These are phyloP conservation scores for Rhinoraja longicauda DNA, from an alignment of 2,797 vertebrate genomes.

Conservation along the genomic window DNA sequence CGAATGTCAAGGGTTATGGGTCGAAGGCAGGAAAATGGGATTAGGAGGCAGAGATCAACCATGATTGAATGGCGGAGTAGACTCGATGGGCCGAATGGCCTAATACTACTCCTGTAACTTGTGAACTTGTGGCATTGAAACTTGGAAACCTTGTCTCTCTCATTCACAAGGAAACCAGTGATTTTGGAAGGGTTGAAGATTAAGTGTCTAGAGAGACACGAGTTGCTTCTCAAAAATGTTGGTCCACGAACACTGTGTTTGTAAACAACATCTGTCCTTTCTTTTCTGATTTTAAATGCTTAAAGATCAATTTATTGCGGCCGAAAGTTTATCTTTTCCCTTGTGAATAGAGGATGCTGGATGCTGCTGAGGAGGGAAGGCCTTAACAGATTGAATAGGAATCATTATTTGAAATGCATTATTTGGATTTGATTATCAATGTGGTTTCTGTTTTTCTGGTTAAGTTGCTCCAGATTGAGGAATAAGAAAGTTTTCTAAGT, in stretches of 20 bases:
- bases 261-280: not conserved
- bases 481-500: not conserved
- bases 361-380: not conserved
- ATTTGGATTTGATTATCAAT: not conserved
- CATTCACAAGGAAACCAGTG: not conserved
- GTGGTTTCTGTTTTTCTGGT: not conserved
- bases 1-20: no score
- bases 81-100: no score
- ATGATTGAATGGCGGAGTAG: no score
- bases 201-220: not conserved
- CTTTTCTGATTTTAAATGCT: not conserved
- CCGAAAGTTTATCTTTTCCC: not conserved
- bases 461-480: not conserved
- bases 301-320: not conserved
- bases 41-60: no score
- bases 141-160: conserved; percentile 4
- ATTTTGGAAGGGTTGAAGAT: not conserved
- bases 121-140: not conserved
- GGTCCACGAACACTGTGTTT: not conserved
- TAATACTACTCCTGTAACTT: no score
- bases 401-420: not conserved
- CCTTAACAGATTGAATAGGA: not conserved
- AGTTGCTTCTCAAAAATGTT: conserved; percentile 16
- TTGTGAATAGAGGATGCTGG: no score
- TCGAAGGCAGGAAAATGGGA: no score